Evolutionary conservation across 2,888 invertebrate species (phyloP), one percentile per base, ranked within the genome.

Genomic region (Micoletzkya japonica): DNA sequence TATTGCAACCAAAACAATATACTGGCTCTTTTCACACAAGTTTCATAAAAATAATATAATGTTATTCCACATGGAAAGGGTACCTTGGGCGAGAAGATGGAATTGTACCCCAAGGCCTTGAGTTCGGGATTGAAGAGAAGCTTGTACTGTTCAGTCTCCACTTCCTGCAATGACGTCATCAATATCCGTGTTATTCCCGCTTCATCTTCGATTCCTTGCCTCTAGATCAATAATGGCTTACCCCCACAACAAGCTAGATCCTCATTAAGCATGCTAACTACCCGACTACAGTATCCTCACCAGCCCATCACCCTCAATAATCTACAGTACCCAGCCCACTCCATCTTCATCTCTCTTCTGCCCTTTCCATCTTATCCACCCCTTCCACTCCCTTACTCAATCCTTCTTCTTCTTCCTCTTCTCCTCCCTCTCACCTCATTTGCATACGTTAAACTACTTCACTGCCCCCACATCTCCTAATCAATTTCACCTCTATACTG

Each of bases 121-220:
- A 98, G 88, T 87, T 97, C 95, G 0, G 95, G 95, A 85, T 93
- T 89, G 88, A 98, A 98, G 88, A 93, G 95, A 87, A 93, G 92
- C 88, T 94, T 94, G 89, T 95, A 98, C 88, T 98, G 96, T 87
- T 97, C 96, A 82, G 96, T 97, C 88, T 98, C 97, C 73, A 98
- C 95, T 88, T 98, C 98, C 91, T 97, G 90, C 74, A 90, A 74
- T 44, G 17, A 32, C n/a, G 17, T 10, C 17, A 58, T 32, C 10
- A 10, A 26, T n/a, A 14, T 4, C 17, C 14, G 7, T 10, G 10
- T 58, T n/a, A 26, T 30, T 34, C 30, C 58, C 7, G 24, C 26
- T 24, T 20, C 52, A 52, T 52, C 24, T 52, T 24, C 26, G 49
- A 20, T 28, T 26, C 30, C 28, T 61, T 61, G 24, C 39, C 44